Evolutionary conservation across 2,888 invertebrate genomes (phyloP), one percentile per base, ranked within the genome.

Genomic region (Hipparchia sbordonii): DNA sequence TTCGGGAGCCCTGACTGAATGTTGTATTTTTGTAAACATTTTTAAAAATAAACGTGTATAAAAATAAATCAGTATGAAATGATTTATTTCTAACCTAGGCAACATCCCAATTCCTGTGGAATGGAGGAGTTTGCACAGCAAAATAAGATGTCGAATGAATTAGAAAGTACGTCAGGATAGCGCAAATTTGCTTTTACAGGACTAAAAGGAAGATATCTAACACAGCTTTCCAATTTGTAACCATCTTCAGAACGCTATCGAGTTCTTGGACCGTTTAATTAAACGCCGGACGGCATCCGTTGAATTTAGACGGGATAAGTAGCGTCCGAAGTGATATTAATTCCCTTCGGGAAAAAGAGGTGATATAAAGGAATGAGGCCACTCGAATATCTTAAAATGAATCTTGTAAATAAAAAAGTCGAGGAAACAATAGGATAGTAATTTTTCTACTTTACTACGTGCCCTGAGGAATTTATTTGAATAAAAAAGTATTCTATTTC

Each of bases 251-350:
- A 54, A 48, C 67, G 62, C 39, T 61, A 67, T 67, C 72, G 67
- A 67, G 72, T 68, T 72, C 72, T 67, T 63, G 57, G 67, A 70
- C 52, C 67, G 70, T 68, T 74, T 72, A 72, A 72, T 74, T 72
- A 74, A 74, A 62, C 59, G 56, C 67, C 67, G 70, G 67, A 70
- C 63, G 59, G 54, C 74, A 65, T 68, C 52, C 56, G 59, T 13
- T 60, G 72, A 62, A 72, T 65, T 72, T 70, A 74, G 59, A 67
- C n/a, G 60, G 67, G 62, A 74, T 74, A 67, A 72, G 67, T 72
- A 74, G 70, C 66, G 67, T 67, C 57, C 69, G 74, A 57, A 57
- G 67, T 57, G 39, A 68, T 67, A 72, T 74, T 70, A 74, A 72
- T 69, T 62, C 52, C 67, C 59, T 63, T 70, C 59, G 51, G 61